phyloP scores from a whole-genome alignment of 2,113 vertebrate species.

The Catharus fuscescens region DNA sequence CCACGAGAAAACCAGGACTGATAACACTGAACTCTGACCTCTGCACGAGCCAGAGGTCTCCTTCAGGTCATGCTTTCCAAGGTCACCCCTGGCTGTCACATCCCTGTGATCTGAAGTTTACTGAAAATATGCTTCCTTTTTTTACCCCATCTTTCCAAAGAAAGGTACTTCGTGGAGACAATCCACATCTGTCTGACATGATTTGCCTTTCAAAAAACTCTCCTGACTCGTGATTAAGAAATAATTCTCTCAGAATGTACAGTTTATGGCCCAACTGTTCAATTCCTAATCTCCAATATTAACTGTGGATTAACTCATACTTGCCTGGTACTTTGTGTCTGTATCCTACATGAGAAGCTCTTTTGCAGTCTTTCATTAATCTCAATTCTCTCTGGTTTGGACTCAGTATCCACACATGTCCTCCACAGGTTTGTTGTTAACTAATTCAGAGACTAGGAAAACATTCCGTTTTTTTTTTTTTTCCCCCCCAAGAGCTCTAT shows the following conservation, averaged over 20 bases:
- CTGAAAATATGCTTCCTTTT: background rate
- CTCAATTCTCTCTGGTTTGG: background rate
- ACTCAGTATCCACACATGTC: background rate
- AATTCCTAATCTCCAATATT: conserved; percentile 30
- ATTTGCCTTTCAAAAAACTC: conserved; percentile 43
- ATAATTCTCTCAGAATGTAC: conserved; percentile 46
- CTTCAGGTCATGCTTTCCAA: background rate
- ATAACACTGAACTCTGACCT: background rate
- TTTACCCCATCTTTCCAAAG: background rate
- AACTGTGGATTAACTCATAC: conserved; percentile 30
- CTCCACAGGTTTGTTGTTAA: background rate
- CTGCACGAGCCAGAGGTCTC: background rate
- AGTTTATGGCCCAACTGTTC: conserved; percentile 30
- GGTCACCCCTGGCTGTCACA: background rate
- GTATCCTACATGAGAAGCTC: background rate
- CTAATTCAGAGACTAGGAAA: conserved; percentile 4
- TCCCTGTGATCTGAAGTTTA: background rate
- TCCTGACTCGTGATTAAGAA: conserved; percentile 50
- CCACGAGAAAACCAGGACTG: background rate
- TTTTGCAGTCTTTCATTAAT: background rate
- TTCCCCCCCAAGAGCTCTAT: background rate
- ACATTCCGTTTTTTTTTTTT: background rate
- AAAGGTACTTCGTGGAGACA: background rate
- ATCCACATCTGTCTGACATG: background rate
- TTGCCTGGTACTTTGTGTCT: background rate